A percentile compares a stretch with the other conserved stretches of the same genome.
These are phyloP conservation scores for Empidonax traillii DNA, from an alignment of 2,113 vertebrate genomes.

Conservation along the genomic window DNA sequence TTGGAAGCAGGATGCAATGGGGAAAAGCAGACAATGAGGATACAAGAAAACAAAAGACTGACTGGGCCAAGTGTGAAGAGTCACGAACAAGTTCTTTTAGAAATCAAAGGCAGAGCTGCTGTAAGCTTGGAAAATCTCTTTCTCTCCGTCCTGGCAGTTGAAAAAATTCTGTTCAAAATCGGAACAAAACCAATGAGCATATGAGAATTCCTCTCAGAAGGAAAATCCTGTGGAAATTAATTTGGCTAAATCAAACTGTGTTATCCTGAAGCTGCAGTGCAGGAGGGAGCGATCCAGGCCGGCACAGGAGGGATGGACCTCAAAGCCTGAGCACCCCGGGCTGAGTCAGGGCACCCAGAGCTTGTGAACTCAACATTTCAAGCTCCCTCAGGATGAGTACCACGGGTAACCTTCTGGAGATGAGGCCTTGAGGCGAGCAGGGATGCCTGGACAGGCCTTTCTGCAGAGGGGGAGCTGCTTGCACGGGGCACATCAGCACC, in stretches of 20 bases:
- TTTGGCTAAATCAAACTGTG: background rate
- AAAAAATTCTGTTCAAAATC: background rate
- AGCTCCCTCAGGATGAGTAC: background rate
- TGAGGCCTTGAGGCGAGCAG: background rate
- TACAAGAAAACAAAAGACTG: slow-evolving; percentile 2
- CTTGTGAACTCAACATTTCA: background rate
- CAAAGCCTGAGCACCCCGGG: background rate
- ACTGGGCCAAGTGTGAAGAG: background rate
- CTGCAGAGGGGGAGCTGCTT: background rate
- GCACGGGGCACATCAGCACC: rapidly evolving
- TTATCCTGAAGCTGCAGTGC: background rate
- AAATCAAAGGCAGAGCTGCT: background rate
- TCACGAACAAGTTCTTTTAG: background rate
- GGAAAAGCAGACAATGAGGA: background rate
- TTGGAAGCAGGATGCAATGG: background rate
- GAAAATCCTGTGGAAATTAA: background rate
- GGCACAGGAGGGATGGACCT: background rate
- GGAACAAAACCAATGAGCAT: background rate
- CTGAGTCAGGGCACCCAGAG: background rate
- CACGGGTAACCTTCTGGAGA: background rate
- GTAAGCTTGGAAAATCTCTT: background rate
- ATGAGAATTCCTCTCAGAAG: background rate
- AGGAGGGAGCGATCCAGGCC: background rate
- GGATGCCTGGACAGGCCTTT: background rate
- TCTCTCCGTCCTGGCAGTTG: background rate